Conservation (phyloP, 2,888 invertebrate genomes). For the Drosophila pseudotalamancana region DNA sequence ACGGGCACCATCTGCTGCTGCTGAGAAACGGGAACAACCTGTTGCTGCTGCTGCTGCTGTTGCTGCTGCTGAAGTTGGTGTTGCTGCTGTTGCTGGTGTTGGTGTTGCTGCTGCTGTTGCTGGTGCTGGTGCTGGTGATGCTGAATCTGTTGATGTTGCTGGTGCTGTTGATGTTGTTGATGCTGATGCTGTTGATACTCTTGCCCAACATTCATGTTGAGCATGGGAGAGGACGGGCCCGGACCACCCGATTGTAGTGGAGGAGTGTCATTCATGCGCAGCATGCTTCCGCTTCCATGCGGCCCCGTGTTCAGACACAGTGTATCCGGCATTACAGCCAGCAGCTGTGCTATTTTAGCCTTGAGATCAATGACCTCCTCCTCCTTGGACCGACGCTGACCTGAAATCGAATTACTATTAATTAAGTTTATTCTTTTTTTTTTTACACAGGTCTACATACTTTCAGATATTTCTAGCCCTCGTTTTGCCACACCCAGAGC, state of each 20-base stretch:
- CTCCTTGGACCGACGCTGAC: constrained; percentile 92
- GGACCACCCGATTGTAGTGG: constrained; percentile 79
- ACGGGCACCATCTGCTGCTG: constrained; percentile 75
- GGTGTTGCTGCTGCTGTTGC: constrained; percentile 37
- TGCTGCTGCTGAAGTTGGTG: constrained; percentile 38
- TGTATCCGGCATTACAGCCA: constrained; percentile 93
- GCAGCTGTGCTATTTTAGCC: constrained; percentile 94
- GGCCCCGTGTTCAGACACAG: constrained; percentile 86
- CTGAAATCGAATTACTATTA: constrained; percentile 85
- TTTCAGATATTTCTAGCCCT: constrained; percentile 93
- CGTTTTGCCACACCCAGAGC: constrained; percentile 98
- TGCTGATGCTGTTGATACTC: constrained; percentile 70
- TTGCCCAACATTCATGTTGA: constrained; percentile 75
- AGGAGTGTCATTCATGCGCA: constrained; percentile 86
- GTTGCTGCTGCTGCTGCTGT: constrained; percentile 51
- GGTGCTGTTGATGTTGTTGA: constrained; percentile 62
- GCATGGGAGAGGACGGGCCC: constrained; percentile 84
- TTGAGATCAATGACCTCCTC: constrained; percentile 96
- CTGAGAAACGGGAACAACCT: constrained; percentile 55
- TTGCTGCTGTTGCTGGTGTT: constrained; percentile 40
- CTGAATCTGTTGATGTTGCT: constrained; percentile 45
- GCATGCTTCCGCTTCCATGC: constrained; percentile 86
- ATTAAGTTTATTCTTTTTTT: background rate
- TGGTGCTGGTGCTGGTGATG: constrained; percentile 49
- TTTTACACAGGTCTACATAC: constrained; percentile 85